Conservation (phyloP, 2,797 vertebrate genomes). For the Sphaeramia orbicularis region DNA sequence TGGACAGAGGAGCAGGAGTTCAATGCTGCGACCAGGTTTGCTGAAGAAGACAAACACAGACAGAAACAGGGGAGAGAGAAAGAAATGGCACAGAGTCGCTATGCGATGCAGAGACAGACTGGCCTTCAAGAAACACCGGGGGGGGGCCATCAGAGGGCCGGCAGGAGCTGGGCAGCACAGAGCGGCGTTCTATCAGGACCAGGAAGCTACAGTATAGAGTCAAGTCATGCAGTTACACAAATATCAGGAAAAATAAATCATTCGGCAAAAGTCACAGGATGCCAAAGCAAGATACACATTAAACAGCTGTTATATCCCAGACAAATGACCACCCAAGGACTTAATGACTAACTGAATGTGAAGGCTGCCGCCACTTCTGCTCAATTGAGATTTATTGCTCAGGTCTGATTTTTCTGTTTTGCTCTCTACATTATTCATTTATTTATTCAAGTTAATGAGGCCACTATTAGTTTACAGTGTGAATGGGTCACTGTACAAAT, state of each 20-base stretch:
- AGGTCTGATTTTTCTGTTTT: too few relatives aligned
- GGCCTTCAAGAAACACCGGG: constrained; percentile 59
- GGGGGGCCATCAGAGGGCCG: constrained; percentile 59
- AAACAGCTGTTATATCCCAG: constrained; percentile 31
- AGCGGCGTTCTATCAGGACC: constrained; percentile 59
- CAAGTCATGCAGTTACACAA: constrained; percentile 78
- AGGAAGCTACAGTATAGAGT: constrained; percentile 66
- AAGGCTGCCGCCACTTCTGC: too few relatives aligned
- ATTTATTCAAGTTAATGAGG: too few relatives aligned
- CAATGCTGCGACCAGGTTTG: constrained; percentile 60
- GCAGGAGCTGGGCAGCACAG: constrained; percentile 60
- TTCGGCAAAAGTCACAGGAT: constrained; percentile 45
- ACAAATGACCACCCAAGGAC: constrained; percentile 12
- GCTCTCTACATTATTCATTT: too few relatives aligned
- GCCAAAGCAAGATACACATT: constrained; percentile 55
- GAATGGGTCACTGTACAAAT: too few relatives aligned
- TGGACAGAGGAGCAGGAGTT: constrained; percentile 34
- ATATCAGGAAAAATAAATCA: constrained; percentile 57
- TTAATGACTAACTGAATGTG: too few relatives aligned
- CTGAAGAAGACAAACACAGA: constrained; percentile 36
- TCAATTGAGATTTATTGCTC: too few relatives aligned
- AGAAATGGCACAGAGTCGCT: constrained; percentile 44
- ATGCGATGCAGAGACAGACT: constrained; percentile 58
- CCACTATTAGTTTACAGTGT: too few relatives aligned
- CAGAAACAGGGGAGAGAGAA: too few relatives aligned